Evolutionary conservation across 2,888 invertebrate genomes (phyloP), one percentile per base, ranked within the genome.

Genomic region (Eupithecia subumbrata): DNA sequence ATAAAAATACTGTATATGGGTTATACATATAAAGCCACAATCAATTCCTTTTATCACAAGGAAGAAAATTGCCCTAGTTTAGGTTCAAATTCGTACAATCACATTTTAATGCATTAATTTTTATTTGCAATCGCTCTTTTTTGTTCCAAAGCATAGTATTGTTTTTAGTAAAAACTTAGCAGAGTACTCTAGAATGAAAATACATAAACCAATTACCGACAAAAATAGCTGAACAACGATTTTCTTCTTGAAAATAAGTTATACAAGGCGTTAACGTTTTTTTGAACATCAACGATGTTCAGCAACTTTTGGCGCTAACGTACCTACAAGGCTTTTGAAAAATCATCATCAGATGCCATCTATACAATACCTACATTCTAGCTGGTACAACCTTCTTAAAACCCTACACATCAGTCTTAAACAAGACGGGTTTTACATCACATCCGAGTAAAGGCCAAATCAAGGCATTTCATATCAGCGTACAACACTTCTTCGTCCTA

Each of bases 401-500:
- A 82, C 79, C 67, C 40, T 40, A 40, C 73, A 76, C 73, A 84
- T 89, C 89, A 89, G 89, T 89, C 89, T 89, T 87, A 77, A 82
- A 82, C 86, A 86, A 87, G 85, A 87, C 85, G 83, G 82, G 77
- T 81, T 80, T 22, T 72, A 63, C 72, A 74, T 75, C 76, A 77
- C 71, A 78, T 73, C 71, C 66, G 56, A 52, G 70, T 76, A 79
- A 80, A 80, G 52, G 52, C 52, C 52, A 56, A 56, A 76, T 74
- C 70, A 86, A 88, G 86, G 84, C 88, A 18, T 25, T 60, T 56
- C 22, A 56, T 56, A 11, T 25, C 1, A 25, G 14, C 25, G 2
- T 25, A 25, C 25, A 25, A 25, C 5, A 60, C 60, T 60, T 25
- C 8, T 18, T n/a, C 9, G 48, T 18, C 18, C 5, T 48, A 48